Percentiles rank a stretch among this genome's conserved stretches.
These are phyloP conservation scores for Synodontis membranacea DNA, from an alignment of 2,113 vertebrate genomes.

Conservation along the genomic window DNA sequence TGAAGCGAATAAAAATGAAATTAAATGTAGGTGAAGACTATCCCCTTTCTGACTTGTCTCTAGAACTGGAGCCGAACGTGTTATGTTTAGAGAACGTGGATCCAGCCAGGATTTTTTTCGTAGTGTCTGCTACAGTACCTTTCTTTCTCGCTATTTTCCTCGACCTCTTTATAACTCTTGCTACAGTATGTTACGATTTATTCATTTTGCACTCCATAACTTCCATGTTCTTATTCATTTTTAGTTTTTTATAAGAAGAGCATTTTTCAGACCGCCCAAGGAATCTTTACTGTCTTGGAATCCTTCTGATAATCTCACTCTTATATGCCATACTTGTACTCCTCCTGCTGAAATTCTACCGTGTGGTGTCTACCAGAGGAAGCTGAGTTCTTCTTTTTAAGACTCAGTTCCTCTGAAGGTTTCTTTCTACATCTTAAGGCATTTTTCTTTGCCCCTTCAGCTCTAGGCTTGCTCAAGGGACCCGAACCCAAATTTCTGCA, in stretches of 20 bases:
- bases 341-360: slow-evolving; percentile 3
- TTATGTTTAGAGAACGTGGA: background rate
- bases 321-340: background rate
- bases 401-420: background rate
- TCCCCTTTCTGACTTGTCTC: background rate
- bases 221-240: background rate
- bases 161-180: background rate
- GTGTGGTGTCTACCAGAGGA: background rate
- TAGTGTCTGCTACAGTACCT: background rate
- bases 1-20: no score
- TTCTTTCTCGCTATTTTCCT: no score
- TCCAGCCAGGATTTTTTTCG: background rate
- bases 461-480: background rate
- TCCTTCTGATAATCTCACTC: background rate
- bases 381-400: background rate
- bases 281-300: background rate
- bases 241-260: background rate
- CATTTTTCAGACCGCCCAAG: background rate
- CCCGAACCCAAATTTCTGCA: slow-evolving; percentile 8
- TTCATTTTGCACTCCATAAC: background rate
- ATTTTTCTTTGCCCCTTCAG: background rate
- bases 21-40: background rate
- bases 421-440: background rate
- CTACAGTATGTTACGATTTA: background rate
- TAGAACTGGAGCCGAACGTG: background rate